phyloP scores from a whole-genome alignment of 2,113 vertebrate genomes.

The Burhinus oedicnemus region DNA sequence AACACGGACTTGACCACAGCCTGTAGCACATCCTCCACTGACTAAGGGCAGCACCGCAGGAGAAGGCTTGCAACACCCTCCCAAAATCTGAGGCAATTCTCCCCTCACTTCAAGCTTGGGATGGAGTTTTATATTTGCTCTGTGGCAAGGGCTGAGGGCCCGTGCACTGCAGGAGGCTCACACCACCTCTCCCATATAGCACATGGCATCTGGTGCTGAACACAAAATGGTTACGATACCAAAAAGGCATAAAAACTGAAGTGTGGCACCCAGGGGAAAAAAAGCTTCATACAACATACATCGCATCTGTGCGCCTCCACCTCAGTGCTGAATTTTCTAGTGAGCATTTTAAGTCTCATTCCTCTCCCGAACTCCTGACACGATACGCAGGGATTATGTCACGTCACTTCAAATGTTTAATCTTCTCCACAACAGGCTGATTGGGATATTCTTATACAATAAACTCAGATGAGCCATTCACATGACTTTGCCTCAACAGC shows the following conservation, averaged over 20 bases:
- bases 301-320: background rate
- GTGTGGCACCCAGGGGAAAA: background rate
- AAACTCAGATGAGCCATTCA: background rate
- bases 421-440: background rate
- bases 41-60: background rate
- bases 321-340: background rate
- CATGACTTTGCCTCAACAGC: background rate
- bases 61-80: background rate
- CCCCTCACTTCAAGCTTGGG: background rate
- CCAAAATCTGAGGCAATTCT: background rate
- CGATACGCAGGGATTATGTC: background rate
- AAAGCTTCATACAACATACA: rapidly evolving
- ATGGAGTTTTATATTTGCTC: background rate
- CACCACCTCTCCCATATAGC: background rate
- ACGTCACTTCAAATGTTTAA: background rate
- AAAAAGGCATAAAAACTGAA: background rate
- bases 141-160: background rate
- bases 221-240: background rate
- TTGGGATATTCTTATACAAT: background rate
- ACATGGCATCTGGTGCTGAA: no score
- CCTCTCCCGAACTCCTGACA: background rate
- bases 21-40: background rate
- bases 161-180: background rate
- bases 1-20: background rate
- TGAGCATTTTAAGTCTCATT: background rate